Evolutionary conservation across 2,888 invertebrate genomes (phyloP).

Genomic region (Clanis bilineata): DNA sequence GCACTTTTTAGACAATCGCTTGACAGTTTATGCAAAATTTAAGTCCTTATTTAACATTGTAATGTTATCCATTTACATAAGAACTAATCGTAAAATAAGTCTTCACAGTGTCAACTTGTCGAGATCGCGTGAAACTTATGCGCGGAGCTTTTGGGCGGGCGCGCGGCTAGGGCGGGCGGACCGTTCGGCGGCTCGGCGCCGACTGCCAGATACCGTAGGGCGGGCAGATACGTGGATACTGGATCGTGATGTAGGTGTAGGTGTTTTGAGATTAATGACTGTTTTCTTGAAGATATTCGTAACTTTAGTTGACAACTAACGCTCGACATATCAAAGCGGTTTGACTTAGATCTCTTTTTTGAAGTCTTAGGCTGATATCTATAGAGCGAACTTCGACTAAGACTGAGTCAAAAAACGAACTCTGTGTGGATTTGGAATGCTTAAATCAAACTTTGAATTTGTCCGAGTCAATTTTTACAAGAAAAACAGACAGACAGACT

Average conservation of each 20-base stretch:
- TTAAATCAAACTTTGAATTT: no score
- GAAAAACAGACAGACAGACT: no score
- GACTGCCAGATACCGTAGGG: constrained; percentile 35
- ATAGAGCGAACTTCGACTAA: no score
- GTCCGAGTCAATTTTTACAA: no score
- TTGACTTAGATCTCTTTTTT: no score
- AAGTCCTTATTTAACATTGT: no score
- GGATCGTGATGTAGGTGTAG: background rate
- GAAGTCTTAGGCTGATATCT: no score
- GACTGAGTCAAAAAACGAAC: no score
- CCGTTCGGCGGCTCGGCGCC: constrained; percentile 35
- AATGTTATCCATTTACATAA: no score
- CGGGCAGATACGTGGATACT: background rate
- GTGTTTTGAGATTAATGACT: background rate
- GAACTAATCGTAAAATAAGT: background rate
- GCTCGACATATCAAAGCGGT: background rate
- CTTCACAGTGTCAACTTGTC: background rate
- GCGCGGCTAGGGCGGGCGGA: constrained; percentile 35
- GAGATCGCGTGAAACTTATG: background rate
- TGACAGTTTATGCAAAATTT: no score
- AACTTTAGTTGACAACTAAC: background rate
- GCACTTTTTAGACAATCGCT: no score
- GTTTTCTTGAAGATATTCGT: background rate
- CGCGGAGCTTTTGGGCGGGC: constrained; percentile 23
- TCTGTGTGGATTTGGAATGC: no score